Base-by-base conservation (phyloP, 1,140 invertebrate genomes). In the Drosophila ananassae region DNA sequence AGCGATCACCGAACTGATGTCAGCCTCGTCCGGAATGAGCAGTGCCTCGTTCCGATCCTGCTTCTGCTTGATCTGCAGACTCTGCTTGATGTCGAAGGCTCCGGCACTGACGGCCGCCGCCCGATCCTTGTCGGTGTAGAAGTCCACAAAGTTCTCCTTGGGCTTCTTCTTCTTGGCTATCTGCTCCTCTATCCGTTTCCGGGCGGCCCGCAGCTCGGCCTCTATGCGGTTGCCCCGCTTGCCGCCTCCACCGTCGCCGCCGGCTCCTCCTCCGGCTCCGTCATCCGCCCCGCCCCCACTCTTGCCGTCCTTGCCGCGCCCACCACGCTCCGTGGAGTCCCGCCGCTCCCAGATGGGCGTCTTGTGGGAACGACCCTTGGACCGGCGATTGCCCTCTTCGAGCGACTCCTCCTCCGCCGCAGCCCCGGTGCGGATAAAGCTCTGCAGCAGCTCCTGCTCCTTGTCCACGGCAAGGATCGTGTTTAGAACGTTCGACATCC, bases 101-200 rank as follows among this genome's bases (percentile, higher is more conserved):
- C 91, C 91, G 2, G 97, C 94, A 75, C 96, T 96, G 4, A 97
- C 97, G 1, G 97, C 97, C 0, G 97, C 97, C 0, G 97, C 97
- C 8, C 97, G 92, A 90, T 98, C 97, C 84, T 98, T 98, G 90
- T 98, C 97, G 8, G 96, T 97, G 85, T 97, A 98, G 10, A 96
- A 91, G 84, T 98, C 97, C 61, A 96, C 95, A 13, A 91, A 92
- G 51, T 91, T 91, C 74, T 96, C 94, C n/a, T 93, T 93, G 17
- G 94, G 93, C 24, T 94, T 93, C 92, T 93, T 77, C 92, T 93
- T 92, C 92, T 92, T 77, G 92, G 93, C 32, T 81, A 91, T 79
- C 56, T 81, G 78, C 22, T 91, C 84, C 50, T 92, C 90, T 51
- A 75, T 78, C 37, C 78, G 73, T 47, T 90, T 89, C 2, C 91